Evolutionary conservation across 2,797 vertebrate species (phyloP), one percentile per base, ranked within the genome.

Genomic region (Mormyrops boulengeri): DNA sequence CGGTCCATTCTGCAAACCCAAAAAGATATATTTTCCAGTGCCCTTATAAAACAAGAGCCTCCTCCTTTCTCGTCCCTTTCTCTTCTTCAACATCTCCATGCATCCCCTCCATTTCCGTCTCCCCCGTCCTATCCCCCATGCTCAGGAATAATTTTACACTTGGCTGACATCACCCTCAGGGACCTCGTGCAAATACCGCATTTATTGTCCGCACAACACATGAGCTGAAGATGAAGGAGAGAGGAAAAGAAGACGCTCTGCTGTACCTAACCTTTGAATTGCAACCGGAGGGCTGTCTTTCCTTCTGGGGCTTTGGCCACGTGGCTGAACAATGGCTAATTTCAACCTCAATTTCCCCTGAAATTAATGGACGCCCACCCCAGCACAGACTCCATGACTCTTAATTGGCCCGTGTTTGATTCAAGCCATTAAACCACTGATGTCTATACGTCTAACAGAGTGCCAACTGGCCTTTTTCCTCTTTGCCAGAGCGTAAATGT

Each of bases 271-370:
- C 90, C 91, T 94, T 94, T 94, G 91, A 92, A 90, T 94, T 94
- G 92, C 53, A 90, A 93, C 93, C 94, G 92, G 89, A 77, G 94
- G 93, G 93, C 93, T 92, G 91, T 92, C 89, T 92, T 92, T 94
- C 94, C 92, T 90, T 93, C 92, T 95, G 93, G 77, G 94, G 94
- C 92, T 90, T 92, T 91, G 92, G 93, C 95, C 95, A 96, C 92
- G 93, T 94, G 95, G 94, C 90, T 90, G 93, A 92, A 95, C 94
- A 92, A 95, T 95, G 93, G 94, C 92, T 96, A 95, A 96, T 96
- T 96, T 96, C 94, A 96, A 94, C 95, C 96, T 96, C 94, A 95
- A 95, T 96, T 95, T 96, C 94, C 95, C 94, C 94, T 93, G 92
- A 95, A 96, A 96, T 92, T 95, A 97, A 94, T 92, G 92, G 95